phyloP scores from a whole-genome alignment of 1,140 invertebrate genomes.

The Philaenus spumarius region DNA sequence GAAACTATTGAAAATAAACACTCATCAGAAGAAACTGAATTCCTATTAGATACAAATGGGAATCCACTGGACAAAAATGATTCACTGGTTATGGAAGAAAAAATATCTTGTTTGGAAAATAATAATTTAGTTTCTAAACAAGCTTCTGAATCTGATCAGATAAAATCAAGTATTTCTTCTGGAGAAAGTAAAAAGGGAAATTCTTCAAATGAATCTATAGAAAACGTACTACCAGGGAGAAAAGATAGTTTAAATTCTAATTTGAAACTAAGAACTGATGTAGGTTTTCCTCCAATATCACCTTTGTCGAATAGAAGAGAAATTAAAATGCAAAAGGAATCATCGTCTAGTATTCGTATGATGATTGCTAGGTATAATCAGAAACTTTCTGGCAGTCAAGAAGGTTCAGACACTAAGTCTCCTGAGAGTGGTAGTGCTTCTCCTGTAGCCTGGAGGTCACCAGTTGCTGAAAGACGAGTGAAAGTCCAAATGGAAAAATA shows the following conservation, averaged over 20 bases:
- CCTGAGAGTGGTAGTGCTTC: slow-evolving; percentile 50
- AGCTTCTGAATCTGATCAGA: no score
- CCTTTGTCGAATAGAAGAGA: slow-evolving; percentile 23
- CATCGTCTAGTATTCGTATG: slow-evolving; percentile 54
- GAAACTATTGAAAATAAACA: no score
- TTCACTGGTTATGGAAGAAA: no score
- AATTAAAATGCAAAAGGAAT: slow-evolving; percentile 43
- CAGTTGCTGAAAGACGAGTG: slow-evolving; percentile 47
- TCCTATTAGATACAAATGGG: no score
- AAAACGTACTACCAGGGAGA: slow-evolving; percentile 19
- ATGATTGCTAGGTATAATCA: slow-evolving; percentile 60
- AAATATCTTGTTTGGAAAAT: no score
- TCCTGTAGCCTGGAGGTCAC: slow-evolving; percentile 51
- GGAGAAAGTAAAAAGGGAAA: not conserved
- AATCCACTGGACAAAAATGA: no score
- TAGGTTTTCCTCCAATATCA: slow-evolving; percentile 23
- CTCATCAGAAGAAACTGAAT: no score
- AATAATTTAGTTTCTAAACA: no score
- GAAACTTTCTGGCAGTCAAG: slow-evolving; percentile 33
- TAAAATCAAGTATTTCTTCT: no score
- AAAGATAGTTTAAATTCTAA: not conserved
- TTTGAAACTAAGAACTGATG: slow-evolving; percentile 13
- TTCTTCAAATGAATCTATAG: slow-evolving; percentile 31
- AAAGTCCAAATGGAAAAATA: slow-evolving; percentile 48
- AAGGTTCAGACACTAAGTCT: slow-evolving; percentile 34